Percentiles rank a stretch among this genome's conserved stretches.
These are phyloP conservation scores for Hirtodrosophila trivittata DNA, from an alignment of 2,888 invertebrate genomes.

Conservation along the genomic window DNA sequence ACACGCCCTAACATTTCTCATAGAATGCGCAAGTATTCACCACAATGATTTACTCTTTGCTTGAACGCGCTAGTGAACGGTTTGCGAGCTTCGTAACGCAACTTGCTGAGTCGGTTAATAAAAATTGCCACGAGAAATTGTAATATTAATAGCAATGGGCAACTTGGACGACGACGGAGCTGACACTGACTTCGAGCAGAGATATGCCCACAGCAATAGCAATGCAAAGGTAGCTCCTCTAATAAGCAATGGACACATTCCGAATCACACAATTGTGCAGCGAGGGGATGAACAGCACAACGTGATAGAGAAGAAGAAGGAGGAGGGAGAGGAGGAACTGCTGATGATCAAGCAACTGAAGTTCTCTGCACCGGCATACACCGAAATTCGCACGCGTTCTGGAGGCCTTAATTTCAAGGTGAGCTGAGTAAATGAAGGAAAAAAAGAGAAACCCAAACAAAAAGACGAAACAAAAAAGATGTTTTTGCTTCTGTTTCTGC, in stretches of 20 bases:
- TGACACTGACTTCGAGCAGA: constrained; percentile 37
- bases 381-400: constrained; percentile 75
- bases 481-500: constrained; percentile 24
- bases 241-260: constrained; percentile 54
- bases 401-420: constrained; percentile 72
- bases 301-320: neutral
- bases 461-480: constrained; percentile 22
- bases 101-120: constrained; percentile 18
- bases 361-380: constrained; percentile 77
- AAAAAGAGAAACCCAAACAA: constrained; percentile 3
- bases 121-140: constrained; percentile 10
- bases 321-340: constrained; percentile 32
- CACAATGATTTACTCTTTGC: constrained; percentile 31
- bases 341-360: constrained; percentile 54
- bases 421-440: constrained; percentile 34
- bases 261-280: constrained; percentile 17
- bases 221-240: constrained; percentile 21
- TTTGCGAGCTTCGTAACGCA: constrained; percentile 4
- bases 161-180: constrained; percentile 59
- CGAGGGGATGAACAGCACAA: neutral
- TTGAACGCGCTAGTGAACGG: constrained; percentile 39
- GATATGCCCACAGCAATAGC: constrained; percentile 35
- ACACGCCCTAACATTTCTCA: constrained; percentile 29
- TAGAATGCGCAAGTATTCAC: neutral
- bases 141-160: constrained; percentile 48